Evolutionary conservation across 2,888 invertebrate species (phyloP), one percentile per base, ranked within the genome.

Genomic region (Caenorhabditis plicata): DNA sequence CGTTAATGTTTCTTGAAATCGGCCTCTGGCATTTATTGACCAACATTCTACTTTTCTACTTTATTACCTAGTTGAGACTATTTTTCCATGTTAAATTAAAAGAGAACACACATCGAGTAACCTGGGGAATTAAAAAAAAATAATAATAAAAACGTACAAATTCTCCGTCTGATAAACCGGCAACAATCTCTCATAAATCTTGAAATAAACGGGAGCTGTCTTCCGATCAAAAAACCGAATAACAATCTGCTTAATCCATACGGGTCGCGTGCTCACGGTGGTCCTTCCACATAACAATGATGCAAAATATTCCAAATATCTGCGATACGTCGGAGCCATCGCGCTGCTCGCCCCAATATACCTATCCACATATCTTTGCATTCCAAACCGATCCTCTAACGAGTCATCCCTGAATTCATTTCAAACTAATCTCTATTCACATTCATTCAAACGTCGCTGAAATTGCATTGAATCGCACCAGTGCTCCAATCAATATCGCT

Each of bases 391-490:
- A 84, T 93, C 92, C 75, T 92, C 86, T 9, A 91, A 91, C 61
- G 84, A 83, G 74, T 85, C 85, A 74, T 86, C 86, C 72, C 85
- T 85, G 76, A 56, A 82, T 81, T 25, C 26, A 31, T 8, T 9
- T n/a, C 8, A 43, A 43, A 20, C 22, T 3, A 9, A 22, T 44
- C 35, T 33, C 3, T 25, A 39, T 25, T 11, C 36, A 36, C 20
- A 36, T n/a, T 8, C 22, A 17, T 36, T 4, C 67, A 26, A 58
- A 82, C 82, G 78, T 84, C 47, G 91, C 90, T 83, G 92, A 92
- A 78, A 93, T 92, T 80, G 88, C 90, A 70, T 90, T 90, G 85
- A 92, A 93, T 84, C 92, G 90, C 88, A 92, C 90, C 84, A 91
- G 92, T 13, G 92, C 90, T 20, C 91, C 90, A 62, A 92, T 89